Evolutionary conservation across 2,113 vertebrate genomes (phyloP).

Genomic region (Dicerorhinus sumatrensis): DNA sequence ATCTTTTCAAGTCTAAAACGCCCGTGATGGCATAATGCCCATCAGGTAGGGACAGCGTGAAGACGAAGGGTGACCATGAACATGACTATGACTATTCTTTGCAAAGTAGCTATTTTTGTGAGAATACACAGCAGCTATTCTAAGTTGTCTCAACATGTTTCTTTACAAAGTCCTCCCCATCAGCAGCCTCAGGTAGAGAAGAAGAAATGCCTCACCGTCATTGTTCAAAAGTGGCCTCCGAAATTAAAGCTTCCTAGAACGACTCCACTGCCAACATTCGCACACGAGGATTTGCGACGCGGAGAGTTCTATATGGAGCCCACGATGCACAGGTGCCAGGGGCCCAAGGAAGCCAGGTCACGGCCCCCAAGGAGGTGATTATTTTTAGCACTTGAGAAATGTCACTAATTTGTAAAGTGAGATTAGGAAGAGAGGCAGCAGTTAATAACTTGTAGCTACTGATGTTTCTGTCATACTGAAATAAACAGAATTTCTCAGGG

Average conservation of each 20-base stretch:
- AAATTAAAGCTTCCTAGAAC: accelerated
- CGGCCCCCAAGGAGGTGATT: not conserved
- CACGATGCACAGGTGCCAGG: accelerated
- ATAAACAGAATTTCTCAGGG: accelerated
- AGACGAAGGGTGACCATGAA: accelerated
- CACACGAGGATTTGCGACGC: accelerated
- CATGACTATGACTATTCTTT: accelerated
- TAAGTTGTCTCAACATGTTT: accelerated
- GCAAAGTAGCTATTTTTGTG: not conserved
- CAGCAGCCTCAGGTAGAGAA: not conserved
- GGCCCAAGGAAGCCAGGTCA: not conserved
- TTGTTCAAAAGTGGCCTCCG: accelerated
- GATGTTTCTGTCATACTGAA: too few relatives aligned
- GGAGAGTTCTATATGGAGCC: accelerated
- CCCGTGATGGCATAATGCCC: accelerated
- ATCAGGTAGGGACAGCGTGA: accelerated
- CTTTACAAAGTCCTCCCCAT: not conserved
- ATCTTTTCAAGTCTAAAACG: accelerated
- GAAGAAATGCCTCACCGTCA: accelerated
- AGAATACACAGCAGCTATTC: not conserved
- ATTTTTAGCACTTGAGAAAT: not conserved
- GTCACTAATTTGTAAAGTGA: not conserved
- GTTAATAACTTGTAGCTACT: not conserved
- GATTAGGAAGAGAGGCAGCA: not conserved
- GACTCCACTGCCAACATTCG: accelerated